phyloP scores from a whole-genome alignment of 2,797 vertebrate genomes.

The Lacerta viridis region DNA sequence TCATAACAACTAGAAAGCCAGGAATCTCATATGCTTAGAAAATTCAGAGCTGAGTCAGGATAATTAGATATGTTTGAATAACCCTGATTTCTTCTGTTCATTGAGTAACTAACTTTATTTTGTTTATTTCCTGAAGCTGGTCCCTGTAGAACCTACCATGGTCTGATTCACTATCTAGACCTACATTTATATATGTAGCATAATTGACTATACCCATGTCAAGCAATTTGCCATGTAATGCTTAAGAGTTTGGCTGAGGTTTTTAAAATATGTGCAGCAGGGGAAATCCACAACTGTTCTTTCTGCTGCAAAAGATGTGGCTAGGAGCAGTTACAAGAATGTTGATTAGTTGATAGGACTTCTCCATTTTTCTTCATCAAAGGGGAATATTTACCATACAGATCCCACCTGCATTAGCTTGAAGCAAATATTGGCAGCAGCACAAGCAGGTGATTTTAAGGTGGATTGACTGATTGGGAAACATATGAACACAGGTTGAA shows the following conservation, averaged over 20 bases:
- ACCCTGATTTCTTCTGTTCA: not conserved
- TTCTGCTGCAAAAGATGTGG: not conserved
- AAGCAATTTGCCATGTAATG: not conserved
- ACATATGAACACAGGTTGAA: not conserved
- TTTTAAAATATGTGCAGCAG: not conserved
- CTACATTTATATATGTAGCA: not conserved
- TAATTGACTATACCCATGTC: not conserved
- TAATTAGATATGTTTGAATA: not conserved
- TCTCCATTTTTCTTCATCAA: too few relatives aligned
- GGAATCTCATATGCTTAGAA: too few relatives aligned
- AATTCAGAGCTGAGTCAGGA: not conserved
- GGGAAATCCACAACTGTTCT: not conserved
- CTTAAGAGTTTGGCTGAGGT: not conserved
- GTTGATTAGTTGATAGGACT: not conserved
- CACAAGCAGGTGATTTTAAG: not conserved
- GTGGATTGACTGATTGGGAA: not conserved
- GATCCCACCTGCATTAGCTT: not conserved
- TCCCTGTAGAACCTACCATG: not conserved
- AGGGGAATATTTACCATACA: not conserved
- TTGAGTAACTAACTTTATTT: not conserved
- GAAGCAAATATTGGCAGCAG: not conserved
- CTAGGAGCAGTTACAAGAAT: not conserved
- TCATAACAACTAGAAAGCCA: not conserved
- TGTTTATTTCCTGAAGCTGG: not conserved
- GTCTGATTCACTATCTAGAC: not conserved